These are phyloP conservation scores for Ptychodera flava DNA, from an alignment of 35 echinoderm and acorn worm species.

Conservation along the genomic window DNA sequence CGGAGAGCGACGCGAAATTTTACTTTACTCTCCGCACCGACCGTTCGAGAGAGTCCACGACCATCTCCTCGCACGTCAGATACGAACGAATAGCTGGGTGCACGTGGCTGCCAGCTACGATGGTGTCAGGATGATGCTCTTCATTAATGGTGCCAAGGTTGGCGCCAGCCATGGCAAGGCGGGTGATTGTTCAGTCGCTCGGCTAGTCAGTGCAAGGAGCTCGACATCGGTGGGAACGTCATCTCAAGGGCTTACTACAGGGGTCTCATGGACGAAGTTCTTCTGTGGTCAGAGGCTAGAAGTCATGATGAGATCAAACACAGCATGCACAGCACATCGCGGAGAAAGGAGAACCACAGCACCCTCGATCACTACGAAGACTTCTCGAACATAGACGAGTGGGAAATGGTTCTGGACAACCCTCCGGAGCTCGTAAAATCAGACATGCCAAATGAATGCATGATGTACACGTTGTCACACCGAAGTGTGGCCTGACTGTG, in stretches of 20 bases:
- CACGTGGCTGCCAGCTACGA: conserved; percentile 79
- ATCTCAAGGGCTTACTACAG: conserved; percentile 32
- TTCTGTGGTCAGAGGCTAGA: conserved; percentile 18
- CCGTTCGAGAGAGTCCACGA: conserved; percentile 34
- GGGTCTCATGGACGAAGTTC: conserved; percentile 52
- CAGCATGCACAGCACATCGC: conserved; percentile 10
- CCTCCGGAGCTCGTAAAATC: conserved; percentile 25
- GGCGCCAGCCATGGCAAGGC: conserved; percentile 32
- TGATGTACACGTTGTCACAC: conserved; percentile 25
- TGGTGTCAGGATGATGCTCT: conserved; percentile 55
- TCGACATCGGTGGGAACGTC: conserved; percentile 62
- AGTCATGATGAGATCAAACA: conserved; percentile 39
- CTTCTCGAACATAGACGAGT: conserved; percentile 9
- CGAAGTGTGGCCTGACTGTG: conserved; percentile 71
- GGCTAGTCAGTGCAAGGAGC: conserved; percentile 58
- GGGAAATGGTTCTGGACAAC: not conserved
- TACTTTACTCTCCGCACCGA: conserved; percentile 64
- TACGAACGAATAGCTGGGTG: conserved; percentile 65
- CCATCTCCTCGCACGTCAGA: conserved; percentile 13
- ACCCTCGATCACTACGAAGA: conserved; percentile 48
- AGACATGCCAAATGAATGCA: conserved; percentile 28
- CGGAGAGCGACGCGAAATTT: conserved; percentile 29
- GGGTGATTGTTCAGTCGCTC: conserved; percentile 61
- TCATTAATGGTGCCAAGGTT: conserved; percentile 83
- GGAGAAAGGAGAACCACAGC: conserved; percentile 40